Evolutionary conservation across 1,140 invertebrate species (phyloP), one percentile per base, ranked within the genome.

Genomic region (Bombus huntii): DNA sequence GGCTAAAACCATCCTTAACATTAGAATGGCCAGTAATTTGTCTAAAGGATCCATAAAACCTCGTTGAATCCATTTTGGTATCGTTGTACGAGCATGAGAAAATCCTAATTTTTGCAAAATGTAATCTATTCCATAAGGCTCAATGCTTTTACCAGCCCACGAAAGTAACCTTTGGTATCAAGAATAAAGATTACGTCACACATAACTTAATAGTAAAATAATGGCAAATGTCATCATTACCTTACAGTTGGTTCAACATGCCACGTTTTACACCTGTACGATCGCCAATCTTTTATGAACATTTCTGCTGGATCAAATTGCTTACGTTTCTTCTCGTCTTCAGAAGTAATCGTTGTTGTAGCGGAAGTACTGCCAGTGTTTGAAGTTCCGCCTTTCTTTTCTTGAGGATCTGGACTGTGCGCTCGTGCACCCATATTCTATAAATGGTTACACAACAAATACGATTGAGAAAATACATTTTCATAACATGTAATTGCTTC

Each of bases 51-150:
- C 99, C 97, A 99, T 98, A 89, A 99, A 98, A 42, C 99, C 99
- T 82, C 99, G 96, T 95, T 99, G 99, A 95, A 99, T 97, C 98
- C 99, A 99, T 95, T 99, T 99, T 34, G 99, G 99, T 93, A 99
- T 99, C 57, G 99, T 99, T 66, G 98, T 99, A 68, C 99, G 96
- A 5, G 99, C 99, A 95, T 99, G 99, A 82, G 98, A 97, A 93
- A 99, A 99, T 25, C 99, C 99, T 12, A 99, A 96, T 94, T 99
- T 99, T 95, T 99, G 98, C 57, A 99, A 96, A 89, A 99, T 99
- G 94, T 99, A 99, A 95, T 99, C 99, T 62, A 99, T 98, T 65
- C 99, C 99, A 92, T 99, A 99, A 1, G 99, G 98, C 94, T 99
- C 98, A 87, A 99, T 99, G 88, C 98, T 98, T 94, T 99, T 98